These are phyloP conservation scores for Mnemiopsis leidyi DNA, from an alignment of 37 sponge, comb jelly and placozoan genomes.

Conservation along the genomic window DNA sequence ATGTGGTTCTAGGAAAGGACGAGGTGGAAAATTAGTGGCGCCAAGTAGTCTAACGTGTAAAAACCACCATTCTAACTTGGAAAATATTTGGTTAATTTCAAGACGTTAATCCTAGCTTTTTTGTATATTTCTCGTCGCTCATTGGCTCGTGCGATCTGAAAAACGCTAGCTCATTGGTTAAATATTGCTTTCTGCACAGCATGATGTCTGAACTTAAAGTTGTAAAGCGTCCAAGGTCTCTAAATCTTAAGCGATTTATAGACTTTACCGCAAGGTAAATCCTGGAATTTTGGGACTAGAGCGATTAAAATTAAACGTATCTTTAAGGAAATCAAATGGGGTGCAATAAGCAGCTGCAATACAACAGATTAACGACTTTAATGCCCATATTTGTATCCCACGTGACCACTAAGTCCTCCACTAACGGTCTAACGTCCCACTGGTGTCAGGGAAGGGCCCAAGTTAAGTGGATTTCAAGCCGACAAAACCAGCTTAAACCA, in stretches of 20 bases:
- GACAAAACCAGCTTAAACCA: neutral
- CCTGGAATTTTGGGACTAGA: neutral
- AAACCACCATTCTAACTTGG: no score
- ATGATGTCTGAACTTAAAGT: no score
- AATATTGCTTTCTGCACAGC: no score
- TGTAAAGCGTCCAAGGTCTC: no score
- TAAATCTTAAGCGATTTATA: no score
- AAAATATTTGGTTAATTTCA: no score
- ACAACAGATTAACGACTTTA: neutral
- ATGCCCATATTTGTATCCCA: neutral
- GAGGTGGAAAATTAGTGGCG: neutral
- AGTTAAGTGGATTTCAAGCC: neutral
- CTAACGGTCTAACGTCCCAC: neutral
- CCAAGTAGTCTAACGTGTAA: neutral
- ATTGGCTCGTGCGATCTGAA: no score
- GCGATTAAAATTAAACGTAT: neutral
- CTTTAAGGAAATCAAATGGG: neutral
- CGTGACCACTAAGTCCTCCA: neutral
- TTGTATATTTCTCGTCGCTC: no score
- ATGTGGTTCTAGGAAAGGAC: neutral
- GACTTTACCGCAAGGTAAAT: neutral
- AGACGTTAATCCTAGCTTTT: no score
- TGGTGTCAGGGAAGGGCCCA: neutral
- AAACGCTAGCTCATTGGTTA: no score
- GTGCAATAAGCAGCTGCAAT: neutral